phyloP scores from a whole-genome alignment of 2,797 vertebrate species.

The Passerculus sandwichensis region DNA sequence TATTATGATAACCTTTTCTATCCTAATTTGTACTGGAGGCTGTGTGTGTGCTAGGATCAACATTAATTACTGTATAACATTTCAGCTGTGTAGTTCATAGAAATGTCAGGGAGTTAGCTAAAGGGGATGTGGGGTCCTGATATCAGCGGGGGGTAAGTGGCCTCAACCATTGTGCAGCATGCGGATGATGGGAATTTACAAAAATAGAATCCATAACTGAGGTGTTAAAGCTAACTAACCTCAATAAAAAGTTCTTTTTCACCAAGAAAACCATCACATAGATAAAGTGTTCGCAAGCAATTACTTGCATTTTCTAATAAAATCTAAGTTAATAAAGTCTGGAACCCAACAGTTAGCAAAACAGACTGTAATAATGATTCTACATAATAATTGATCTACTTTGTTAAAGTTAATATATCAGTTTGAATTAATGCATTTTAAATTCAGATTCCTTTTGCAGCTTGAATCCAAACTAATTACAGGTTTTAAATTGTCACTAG shows the following conservation, averaged over 20 bases:
- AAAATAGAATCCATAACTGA: slow-evolving; percentile 71
- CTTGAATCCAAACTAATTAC: slow-evolving; percentile 84
- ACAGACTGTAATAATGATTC: slow-evolving; percentile 73
- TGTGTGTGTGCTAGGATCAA: slow-evolving; percentile 86
- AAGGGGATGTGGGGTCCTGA: slow-evolving; percentile 75
- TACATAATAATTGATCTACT: slow-evolving; percentile 75
- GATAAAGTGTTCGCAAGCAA: slow-evolving; percentile 18
- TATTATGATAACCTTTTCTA: slow-evolving; percentile 94
- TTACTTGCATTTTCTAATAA: slow-evolving; percentile 62
- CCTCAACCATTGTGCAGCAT: slow-evolving; percentile 64
- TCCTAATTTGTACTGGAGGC: slow-evolving; percentile 88
- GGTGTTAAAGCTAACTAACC: slow-evolving; percentile 66
- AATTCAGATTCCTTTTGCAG: slow-evolving; percentile 80
- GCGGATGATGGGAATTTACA: slow-evolving; percentile 69
- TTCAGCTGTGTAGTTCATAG: slow-evolving; percentile 84
- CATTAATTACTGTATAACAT: slow-evolving; percentile 90
- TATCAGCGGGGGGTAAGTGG: slow-evolving; percentile 61
- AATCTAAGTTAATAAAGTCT: slow-evolving; percentile 74
- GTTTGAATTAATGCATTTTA: slow-evolving; percentile 82
- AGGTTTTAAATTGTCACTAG: slow-evolving; percentile 85
- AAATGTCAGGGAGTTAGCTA: slow-evolving; percentile 84
- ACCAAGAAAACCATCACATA: neutral
- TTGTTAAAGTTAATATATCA: slow-evolving; percentile 83
- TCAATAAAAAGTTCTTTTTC: slow-evolving; percentile 66
- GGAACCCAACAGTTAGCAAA: slow-evolving; percentile 67